A percentile compares a stretch with the other conserved stretches of the same genome.
phyloP scores from a whole-genome alignment of 92 coral and sea anemone genomes.

The Porites divaricata region DNA sequence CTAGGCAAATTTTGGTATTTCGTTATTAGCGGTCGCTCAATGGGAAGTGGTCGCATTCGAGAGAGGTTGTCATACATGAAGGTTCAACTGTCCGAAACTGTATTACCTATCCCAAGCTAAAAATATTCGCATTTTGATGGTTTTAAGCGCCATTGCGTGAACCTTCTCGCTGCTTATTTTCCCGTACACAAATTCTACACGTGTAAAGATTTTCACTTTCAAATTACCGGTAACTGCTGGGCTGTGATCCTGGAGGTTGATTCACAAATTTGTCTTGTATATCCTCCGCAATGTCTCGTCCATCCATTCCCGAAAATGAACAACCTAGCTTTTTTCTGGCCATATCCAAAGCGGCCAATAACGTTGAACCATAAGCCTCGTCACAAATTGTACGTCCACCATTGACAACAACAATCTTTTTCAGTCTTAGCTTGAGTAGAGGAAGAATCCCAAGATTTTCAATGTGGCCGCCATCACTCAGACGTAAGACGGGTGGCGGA shows the following conservation, averaged over 20 bases:
- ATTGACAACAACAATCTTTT: conserved; percentile 75
- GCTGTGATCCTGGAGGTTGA: conserved; percentile 78
- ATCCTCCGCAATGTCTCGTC: conserved; percentile 88
- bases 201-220: neutral
- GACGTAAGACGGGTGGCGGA: conserved; percentile 66
- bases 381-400: conserved; percentile 62
- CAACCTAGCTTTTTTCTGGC: conserved; percentile 90
- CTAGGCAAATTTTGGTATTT: no score
- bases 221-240: conserved; percentile 72
- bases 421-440: conserved; percentile 52
- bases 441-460: conserved; percentile 68
- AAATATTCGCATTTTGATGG: no score
- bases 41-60: no score
- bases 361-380: conserved; percentile 41
- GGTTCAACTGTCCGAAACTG: no score
- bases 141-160: no score
- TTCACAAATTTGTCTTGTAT: conserved; percentile 74
- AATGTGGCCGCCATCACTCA: conserved; percentile 79
- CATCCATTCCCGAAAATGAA: conserved; percentile 82
- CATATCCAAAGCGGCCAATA: conserved; percentile 53
- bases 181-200: no score
- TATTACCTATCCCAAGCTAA: no score
- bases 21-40: no score
- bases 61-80: no score
- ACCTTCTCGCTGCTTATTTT: no score